Evolutionary conservation across 1,140 invertebrate species (phyloP), one percentile per base, ranked within the genome.

Genomic region (Aporrectodea caliginosa): DNA sequence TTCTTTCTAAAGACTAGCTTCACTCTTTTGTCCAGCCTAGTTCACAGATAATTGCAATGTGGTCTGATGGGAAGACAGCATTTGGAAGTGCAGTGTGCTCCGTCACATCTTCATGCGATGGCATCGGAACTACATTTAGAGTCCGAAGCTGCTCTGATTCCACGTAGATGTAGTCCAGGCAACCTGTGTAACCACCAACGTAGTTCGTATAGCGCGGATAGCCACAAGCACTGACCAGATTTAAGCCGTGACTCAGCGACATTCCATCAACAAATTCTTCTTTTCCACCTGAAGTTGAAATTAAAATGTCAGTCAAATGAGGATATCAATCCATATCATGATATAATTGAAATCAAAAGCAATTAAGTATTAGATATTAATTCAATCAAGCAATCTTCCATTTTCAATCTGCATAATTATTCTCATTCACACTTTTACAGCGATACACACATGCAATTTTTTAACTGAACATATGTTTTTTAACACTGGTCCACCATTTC

Each of bases 151-250:
- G 86, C 77, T 92, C 88, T 34, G 87, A 90, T 86, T 94, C 94
- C 27, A 84, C 81, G 88, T 93, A 96, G 84, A 98, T 97, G 83
- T 97, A 98, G 89, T 98, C 96, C 22, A 98, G 88, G 85, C 94
- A 96, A 72, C 92, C 95, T 70, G 92, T 90, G 89, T 97, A 98
- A 0, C 91, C 91, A 0, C 87, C 89, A 0, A 94, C 95, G 82
- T 92, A 97, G 87, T 97, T 97, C 2, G 96, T 98, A 84, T 92
- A 97, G 72, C 90, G 86, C 14, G 87, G 87, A 69, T 82, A 84
- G 0, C 89, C 90, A 86, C 88, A 90, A 16, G 88, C 89, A 84
- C 85, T 89, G 2, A 33, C 81, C 32, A 90, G 70, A 16, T 84
- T 68, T 1, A 88, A 75, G n/a, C 34, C 70, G n/a, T 88, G 86